Percentiles rank a stretch among this genome's conserved stretches.
phyloP scores from a whole-genome alignment of 1,140 invertebrate species.

The Sarcophaga peregrina region DNA sequence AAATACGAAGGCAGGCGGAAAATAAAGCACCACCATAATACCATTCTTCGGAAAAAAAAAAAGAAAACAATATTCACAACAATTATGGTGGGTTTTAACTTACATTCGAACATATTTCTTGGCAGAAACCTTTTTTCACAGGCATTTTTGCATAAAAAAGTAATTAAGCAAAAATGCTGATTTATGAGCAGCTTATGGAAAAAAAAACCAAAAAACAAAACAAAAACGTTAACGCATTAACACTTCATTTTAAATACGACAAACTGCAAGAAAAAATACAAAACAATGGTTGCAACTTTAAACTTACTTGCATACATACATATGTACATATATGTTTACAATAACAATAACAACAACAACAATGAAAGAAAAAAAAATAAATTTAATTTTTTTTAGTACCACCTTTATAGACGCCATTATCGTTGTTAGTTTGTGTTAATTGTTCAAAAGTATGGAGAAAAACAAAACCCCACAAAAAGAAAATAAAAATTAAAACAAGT shows the following conservation, averaged over 20 bases:
- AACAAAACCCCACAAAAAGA: too few species aligned
- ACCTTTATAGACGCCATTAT: too few species aligned
- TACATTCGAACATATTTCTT: not conserved
- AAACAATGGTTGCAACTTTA: not conserved
- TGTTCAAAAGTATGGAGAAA: too few species aligned
- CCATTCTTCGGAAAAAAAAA: not conserved
- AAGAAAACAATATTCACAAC: not conserved
- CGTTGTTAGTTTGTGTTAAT: too few species aligned
- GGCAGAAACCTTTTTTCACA: not conserved
- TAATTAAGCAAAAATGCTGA: slow-evolving; percentile 27
- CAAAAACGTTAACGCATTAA: slow-evolving; percentile 6
- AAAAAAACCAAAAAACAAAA: too few species aligned
- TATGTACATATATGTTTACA: too few species aligned
- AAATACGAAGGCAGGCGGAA: not conserved
- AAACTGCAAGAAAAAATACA: not conserved
- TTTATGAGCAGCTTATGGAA: not conserved
- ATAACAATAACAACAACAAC: too few species aligned
- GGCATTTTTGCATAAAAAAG: slow-evolving; percentile 7
- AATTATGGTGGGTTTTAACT: slow-evolving; percentile 3
- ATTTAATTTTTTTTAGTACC: too few species aligned
- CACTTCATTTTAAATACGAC: slow-evolving; percentile 13
- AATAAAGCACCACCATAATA: not conserved
- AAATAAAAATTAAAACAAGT: not conserved
- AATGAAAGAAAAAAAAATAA: too few species aligned
- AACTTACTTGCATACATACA: not conserved